phyloP scores from a whole-genome alignment of 2,797 vertebrate genomes.

The Clamator glandarius region DNA sequence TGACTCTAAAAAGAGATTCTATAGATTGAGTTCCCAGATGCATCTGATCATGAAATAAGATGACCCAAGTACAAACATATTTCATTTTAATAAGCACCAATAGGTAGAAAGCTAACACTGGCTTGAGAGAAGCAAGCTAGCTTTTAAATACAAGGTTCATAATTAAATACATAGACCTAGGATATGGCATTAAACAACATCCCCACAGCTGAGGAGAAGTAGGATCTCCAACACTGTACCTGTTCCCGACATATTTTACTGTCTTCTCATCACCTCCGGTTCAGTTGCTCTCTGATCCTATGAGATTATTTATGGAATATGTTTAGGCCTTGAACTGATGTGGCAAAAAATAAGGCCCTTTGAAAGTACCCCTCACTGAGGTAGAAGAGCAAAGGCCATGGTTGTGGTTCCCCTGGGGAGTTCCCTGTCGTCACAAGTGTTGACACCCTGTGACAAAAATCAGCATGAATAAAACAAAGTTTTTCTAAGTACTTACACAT shows the following conservation, averaged over 20 bases:
- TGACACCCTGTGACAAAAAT: not conserved
- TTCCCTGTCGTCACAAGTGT: not conserved
- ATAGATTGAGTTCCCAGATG: not conserved
- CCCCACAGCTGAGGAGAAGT: not conserved
- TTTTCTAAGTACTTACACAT: not conserved
- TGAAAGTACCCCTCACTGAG: not conserved
- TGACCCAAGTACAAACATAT: not conserved
- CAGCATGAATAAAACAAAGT: not conserved
- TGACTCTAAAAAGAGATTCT: not conserved
- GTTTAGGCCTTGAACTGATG: not conserved
- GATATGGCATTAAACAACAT: not conserved
- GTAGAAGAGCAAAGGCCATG: not conserved
- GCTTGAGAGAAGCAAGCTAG: not conserved
- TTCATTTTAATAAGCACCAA: not conserved
- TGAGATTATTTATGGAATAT: not conserved
- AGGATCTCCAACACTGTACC: not conserved
- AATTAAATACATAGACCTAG: not conserved
- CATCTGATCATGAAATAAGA: not conserved
- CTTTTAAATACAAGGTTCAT: not conserved
- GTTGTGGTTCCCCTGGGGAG: not conserved
- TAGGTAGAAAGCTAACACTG: not conserved
- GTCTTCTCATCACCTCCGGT: not conserved
- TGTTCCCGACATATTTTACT: not conserved
- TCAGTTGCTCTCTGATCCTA: not conserved
- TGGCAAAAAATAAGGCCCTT: not conserved